A percentile compares a stretch with the other conserved stretches of the same genome.
phyloP scores from a whole-genome alignment of 2,797 vertebrate genomes.

The Neopelma chrysocephalum region DNA sequence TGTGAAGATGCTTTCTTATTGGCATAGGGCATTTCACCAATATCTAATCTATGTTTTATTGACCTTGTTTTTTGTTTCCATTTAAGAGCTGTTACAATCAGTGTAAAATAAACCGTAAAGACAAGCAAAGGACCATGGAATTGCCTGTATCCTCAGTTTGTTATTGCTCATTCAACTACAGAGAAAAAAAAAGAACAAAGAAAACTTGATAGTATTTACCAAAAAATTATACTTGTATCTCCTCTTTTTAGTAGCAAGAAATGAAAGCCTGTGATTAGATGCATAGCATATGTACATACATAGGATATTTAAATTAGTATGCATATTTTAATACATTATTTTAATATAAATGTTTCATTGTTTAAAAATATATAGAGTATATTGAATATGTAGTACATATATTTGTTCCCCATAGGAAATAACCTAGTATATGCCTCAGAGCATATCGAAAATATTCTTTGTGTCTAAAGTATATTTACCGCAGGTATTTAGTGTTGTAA shows the following conservation, averaged over 20 bases:
- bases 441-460: background rate
- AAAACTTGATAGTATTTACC: background rate
- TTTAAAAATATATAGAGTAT: background rate
- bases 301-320: background rate
- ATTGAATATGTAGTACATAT: background rate
- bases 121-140: background rate
- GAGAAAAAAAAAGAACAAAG: background rate
- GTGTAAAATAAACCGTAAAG: background rate
- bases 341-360: background rate
- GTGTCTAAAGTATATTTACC: background rate
- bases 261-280: background rate
- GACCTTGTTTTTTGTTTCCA: background rate
- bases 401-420: background rate
- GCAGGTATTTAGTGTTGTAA: background rate
- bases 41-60: background rate
- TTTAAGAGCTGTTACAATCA: background rate
- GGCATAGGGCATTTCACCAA: background rate
- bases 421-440: rapidly evolving
- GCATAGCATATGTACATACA: background rate
- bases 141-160: background rate
- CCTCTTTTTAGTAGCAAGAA: background rate
- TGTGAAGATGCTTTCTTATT: background rate
- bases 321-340: background rate
- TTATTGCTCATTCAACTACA: background rate
- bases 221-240: background rate